These are phyloP conservation scores for Drosophila kohkoa DNA, from an alignment of 1,140 invertebrate species.

Conservation along the genomic window DNA sequence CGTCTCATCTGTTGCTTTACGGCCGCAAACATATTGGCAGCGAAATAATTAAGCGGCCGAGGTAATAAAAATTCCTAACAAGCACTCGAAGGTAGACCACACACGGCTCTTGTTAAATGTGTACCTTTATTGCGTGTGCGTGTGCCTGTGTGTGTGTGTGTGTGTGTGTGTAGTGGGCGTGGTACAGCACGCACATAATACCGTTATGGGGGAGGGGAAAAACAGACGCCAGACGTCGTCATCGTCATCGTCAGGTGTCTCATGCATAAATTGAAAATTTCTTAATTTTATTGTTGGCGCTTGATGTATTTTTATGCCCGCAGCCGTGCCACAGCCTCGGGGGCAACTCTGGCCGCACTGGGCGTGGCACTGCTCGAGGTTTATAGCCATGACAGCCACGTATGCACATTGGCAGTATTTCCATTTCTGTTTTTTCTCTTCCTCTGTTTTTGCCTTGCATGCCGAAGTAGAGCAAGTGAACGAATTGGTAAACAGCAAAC, in stretches of 20 bases:
- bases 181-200: constrained; percentile 20
- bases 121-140: background rate
- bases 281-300: constrained; percentile 78
- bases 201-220: background rate
- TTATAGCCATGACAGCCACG: constrained; percentile 50
- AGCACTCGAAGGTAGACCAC: constrained; percentile 46
- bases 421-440: constrained; percentile 40
- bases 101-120: constrained; percentile 22
- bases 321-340: background rate
- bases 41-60: constrained; percentile 70
- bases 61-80: constrained; percentile 78
- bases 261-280: constrained; percentile 80
- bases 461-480: background rate
- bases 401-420: background rate
- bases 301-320: constrained; percentile 42
- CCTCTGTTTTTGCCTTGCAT: background rate
- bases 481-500: background rate
- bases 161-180: constrained; percentile 25
- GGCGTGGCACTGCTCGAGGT: constrained; percentile 35
- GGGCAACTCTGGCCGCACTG: background rate
- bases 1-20: constrained; percentile 7
- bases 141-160: background rate
- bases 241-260: constrained; percentile 66
- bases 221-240: constrained; percentile 16
- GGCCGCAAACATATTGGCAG: constrained; percentile 17